phyloP scores from a whole-genome alignment of 2,888 invertebrate genomes.

The Phortica magna region DNA sequence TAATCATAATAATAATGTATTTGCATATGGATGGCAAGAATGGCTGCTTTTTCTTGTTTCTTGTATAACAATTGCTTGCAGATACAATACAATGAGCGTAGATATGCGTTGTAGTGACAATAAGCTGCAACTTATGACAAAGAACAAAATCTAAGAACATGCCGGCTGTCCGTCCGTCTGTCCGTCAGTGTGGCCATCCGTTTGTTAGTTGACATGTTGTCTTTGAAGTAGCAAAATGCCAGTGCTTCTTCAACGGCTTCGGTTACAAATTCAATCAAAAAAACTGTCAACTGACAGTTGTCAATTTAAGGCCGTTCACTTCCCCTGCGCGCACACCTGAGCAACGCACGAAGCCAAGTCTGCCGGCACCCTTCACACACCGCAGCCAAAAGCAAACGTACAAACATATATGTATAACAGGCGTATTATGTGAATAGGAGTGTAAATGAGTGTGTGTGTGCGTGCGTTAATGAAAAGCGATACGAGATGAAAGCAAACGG shows the following conservation, averaged over 20 bases:
- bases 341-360: not conserved
- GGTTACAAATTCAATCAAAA: slow-evolving; percentile 73
- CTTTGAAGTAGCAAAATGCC: slow-evolving; percentile 67
- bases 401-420: not conserved
- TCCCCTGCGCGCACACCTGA: not conserved
- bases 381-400: too few species aligned
- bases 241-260: slow-evolving; percentile 65
- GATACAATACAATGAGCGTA: not conserved
- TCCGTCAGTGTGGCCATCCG: not conserved
- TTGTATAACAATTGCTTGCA: not conserved
- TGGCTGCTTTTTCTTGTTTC: too few species aligned
- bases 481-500: slow-evolving; percentile 69
- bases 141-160: not conserved
- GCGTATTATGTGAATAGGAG: slow-evolving; percentile 15
- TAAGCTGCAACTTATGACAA: not conserved
- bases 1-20: too few species aligned
- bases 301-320: slow-evolving; percentile 15
- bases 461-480: slow-evolving; percentile 58
- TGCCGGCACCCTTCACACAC: too few species aligned
- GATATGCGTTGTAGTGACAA: not conserved
- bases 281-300: slow-evolving; percentile 63
- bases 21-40: too few species aligned
- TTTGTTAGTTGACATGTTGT: slow-evolving; percentile 31
- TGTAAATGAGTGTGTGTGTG: not conserved
- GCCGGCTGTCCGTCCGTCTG: slow-evolving; percentile 9